Conservation (phyloP, 2,113 vertebrate species). For the Larimichthys polyactis region DNA sequence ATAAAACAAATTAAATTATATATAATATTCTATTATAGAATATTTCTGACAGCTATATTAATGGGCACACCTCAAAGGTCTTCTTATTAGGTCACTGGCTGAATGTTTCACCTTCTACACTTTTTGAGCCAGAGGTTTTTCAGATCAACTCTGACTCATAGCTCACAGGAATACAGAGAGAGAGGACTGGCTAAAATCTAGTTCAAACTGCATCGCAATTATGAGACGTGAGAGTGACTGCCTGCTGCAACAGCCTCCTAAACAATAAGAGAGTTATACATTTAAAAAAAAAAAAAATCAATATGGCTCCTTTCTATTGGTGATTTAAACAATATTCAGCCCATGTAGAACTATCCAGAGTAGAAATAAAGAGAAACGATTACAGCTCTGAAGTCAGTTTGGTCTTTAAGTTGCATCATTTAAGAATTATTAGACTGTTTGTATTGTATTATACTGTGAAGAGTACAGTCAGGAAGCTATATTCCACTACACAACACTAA, state of each 20-base stretch:
- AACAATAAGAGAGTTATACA: not conserved
- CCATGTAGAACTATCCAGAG: not conserved
- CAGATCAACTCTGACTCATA: constrained; percentile 45
- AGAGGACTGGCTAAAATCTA: not conserved
- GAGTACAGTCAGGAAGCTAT: not conserved
- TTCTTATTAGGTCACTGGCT: constrained; percentile 82
- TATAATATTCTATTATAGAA: constrained; percentile 75
- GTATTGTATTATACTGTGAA: not conserved
- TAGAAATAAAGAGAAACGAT: not conserved
- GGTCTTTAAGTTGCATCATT: not conserved
- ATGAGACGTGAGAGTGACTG: too few species aligned
- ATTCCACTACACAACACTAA: not conserved
- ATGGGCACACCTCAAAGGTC: constrained; percentile 79
- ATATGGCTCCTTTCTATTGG: not conserved
- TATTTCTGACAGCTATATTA: constrained; percentile 81
- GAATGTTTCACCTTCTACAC: constrained; percentile 56
- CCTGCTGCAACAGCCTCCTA: too few species aligned
- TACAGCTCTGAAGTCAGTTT: not conserved
- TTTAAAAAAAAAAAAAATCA: too few species aligned
- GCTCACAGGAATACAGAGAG: constrained; percentile 34
- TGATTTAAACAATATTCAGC: not conserved
- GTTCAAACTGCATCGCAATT: not conserved
- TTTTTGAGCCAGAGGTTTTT: constrained; percentile 49
- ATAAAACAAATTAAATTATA: constrained; percentile 78
- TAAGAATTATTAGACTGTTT: not conserved